These are phyloP conservation scores for Psilopogon haemacephalus DNA, from an alignment of 2,113 vertebrate species.

Conservation along the genomic window DNA sequence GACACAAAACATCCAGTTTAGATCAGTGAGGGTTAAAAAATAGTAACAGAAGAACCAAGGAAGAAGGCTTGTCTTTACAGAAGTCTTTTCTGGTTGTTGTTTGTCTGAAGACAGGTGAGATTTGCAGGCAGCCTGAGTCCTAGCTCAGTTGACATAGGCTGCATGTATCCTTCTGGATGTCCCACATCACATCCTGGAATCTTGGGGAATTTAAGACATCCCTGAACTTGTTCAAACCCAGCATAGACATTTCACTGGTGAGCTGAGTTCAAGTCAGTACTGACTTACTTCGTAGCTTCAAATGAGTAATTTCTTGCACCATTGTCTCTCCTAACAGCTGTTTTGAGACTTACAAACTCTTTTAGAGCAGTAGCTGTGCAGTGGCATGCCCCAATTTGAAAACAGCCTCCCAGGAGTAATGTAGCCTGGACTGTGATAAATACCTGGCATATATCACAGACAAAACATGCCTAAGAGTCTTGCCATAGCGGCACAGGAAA, in stretches of 20 bases:
- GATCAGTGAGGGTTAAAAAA: neutral
- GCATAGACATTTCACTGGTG: accelerated
- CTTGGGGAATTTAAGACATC: neutral
- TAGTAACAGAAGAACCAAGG: neutral
- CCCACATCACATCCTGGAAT: neutral
- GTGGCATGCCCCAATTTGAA: neutral
- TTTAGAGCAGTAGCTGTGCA: neutral
- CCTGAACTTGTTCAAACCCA: neutral
- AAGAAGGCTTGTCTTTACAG: accelerated
- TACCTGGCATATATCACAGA: neutral
- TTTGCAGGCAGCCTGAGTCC: neutral
- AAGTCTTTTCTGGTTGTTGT: neutral
- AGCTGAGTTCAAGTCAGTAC: neutral
- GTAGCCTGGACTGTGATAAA: neutral
- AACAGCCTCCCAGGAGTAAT: neutral
- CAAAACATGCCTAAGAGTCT: neutral
- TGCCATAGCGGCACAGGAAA: neutral
- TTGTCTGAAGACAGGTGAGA: neutral
- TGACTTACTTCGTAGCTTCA: neutral
- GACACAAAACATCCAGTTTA: neutral
- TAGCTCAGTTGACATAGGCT: neutral
- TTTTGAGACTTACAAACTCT: neutral
- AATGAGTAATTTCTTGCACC: neutral
- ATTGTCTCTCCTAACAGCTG: neutral
- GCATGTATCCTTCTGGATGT: neutral